Conservation (phyloP, 2,888 invertebrate species). For the Drosophila meridiana region DNA sequence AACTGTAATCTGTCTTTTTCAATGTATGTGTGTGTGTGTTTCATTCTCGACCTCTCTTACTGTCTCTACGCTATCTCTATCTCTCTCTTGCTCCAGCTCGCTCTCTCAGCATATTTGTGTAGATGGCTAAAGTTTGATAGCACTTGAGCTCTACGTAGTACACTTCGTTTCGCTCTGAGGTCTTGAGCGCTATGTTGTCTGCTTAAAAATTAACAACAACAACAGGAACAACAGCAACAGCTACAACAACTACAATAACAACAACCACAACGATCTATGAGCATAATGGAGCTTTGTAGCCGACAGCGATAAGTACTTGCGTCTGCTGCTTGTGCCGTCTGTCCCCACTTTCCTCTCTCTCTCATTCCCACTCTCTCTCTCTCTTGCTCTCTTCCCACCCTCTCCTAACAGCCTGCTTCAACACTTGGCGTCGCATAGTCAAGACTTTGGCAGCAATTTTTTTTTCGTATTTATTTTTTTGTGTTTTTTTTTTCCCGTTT, state of each 20-base stretch:
- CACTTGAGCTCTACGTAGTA: conserved; percentile 39
- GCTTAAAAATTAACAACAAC: conserved; percentile 40
- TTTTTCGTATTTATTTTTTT: conserved; percentile 6
- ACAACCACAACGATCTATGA: conserved; percentile 47
- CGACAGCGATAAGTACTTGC: conserved; percentile 51
- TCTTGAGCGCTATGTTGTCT: conserved; percentile 41
- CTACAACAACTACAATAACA: conserved; percentile 10
- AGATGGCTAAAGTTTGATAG: conserved; percentile 75
- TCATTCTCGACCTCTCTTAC: conserved; percentile 5
- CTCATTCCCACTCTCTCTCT: neutral
- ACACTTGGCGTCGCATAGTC: conserved; percentile 9
- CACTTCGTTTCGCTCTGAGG: conserved; percentile 23
- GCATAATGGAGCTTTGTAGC: conserved; percentile 53
- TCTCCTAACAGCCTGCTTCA: conserved; percentile 2
- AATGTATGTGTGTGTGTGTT: conserved; percentile 16
- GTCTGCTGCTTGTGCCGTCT: conserved; percentile 20
- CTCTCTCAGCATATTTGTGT: conserved; percentile 60
- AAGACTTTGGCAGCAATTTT: conserved; percentile 23
- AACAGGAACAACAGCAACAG: conserved; percentile 11
- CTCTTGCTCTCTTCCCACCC: neutral
- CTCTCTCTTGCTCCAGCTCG: neutral
- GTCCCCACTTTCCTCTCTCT: neutral
- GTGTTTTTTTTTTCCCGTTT: neutral
- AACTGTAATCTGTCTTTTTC: conserved; percentile 53
- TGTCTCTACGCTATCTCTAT: neutral